A percentile compares a stretch with the other conserved stretches of the same genome.
Evolutionary conservation across 2,113 vertebrate genomes (phyloP).

Genomic region (Neogobius melanostomus): DNA sequence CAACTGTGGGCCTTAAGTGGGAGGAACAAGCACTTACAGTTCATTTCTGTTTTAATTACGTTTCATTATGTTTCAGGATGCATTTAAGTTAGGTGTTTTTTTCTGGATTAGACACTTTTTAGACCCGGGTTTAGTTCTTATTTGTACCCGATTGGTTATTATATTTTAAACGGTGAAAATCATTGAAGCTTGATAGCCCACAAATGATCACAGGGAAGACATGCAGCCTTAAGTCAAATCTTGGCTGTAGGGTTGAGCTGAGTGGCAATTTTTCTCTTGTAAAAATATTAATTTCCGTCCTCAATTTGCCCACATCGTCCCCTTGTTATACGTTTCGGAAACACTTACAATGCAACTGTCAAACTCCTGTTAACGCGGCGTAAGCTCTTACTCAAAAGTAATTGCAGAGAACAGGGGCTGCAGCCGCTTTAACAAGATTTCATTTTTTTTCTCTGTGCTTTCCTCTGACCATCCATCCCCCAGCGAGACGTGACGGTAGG

Average conservation of each 20-base stretch:
- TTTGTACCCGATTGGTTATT: no score
- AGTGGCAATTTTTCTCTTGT: no score
- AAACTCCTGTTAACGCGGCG: background rate
- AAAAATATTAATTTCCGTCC: background rate
- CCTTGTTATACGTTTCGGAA: background rate
- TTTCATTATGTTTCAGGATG: no score
- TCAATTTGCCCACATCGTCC: background rate
- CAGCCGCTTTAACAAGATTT: slow-evolving; percentile 36
- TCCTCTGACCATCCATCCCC: slow-evolving; percentile 46
- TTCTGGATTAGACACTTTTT: no score
- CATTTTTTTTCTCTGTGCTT: slow-evolving; percentile 31
- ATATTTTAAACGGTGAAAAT: no score
- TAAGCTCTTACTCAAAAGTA: slow-evolving; percentile 12
- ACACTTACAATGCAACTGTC: background rate
- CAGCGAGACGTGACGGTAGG: slow-evolving; percentile 20
- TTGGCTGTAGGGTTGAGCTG: no score
- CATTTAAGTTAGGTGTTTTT: no score
- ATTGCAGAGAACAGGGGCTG: slow-evolving; percentile 21
- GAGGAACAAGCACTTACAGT: background rate
- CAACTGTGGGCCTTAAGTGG: background rate
- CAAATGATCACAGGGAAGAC: no score
- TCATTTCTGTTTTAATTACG: no score
- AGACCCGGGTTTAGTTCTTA: no score
- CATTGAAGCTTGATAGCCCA: no score
- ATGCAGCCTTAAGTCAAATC: no score